A percentile compares a stretch with the other conserved stretches of the same genome.
These are phyloP conservation scores for Cebuella pygmaea DNA, from an alignment of 2,797 vertebrate genomes.

Conservation along the genomic window DNA sequence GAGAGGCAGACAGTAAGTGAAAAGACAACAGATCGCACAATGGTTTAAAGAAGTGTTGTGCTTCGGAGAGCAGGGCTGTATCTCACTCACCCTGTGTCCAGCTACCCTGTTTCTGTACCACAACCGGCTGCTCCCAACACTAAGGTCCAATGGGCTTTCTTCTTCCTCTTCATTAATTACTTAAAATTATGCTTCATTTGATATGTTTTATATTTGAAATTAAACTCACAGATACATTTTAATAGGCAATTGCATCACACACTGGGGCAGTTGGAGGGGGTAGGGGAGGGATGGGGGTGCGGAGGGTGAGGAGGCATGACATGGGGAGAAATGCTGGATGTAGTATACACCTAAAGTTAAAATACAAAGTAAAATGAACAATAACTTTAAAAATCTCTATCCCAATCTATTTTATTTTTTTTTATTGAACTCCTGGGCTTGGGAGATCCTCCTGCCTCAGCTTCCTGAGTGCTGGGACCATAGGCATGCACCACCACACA, in stretches of 20 bases:
- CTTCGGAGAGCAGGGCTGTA: neutral
- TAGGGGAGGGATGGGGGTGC: too few species aligned
- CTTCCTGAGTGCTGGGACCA: neutral
- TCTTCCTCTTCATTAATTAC: neutral
- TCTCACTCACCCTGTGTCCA: neutral
- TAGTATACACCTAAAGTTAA: too few species aligned
- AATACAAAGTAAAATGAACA: neutral
- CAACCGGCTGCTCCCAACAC: neutral
- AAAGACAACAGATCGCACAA: neutral
- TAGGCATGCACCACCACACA: neutral
- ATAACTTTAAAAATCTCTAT: neutral
- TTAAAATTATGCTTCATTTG: neutral
- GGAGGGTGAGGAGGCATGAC: too few species aligned
- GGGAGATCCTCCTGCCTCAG: neutral
- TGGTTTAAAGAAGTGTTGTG: neutral
- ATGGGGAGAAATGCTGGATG: too few species aligned
- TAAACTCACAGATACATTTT: neutral
- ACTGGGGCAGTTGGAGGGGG: too few species aligned
- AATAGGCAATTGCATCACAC: neutral
- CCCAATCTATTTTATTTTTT: neutral
- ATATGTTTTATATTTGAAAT: neutral
- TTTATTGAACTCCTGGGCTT: neutral
- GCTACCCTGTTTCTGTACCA: neutral
- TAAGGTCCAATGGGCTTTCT: neutral
- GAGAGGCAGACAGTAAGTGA: neutral